These are phyloP conservation scores for Petrolisthes manimaculis DNA, from an alignment of 2,888 invertebrate genomes.

Conservation along the genomic window DNA sequence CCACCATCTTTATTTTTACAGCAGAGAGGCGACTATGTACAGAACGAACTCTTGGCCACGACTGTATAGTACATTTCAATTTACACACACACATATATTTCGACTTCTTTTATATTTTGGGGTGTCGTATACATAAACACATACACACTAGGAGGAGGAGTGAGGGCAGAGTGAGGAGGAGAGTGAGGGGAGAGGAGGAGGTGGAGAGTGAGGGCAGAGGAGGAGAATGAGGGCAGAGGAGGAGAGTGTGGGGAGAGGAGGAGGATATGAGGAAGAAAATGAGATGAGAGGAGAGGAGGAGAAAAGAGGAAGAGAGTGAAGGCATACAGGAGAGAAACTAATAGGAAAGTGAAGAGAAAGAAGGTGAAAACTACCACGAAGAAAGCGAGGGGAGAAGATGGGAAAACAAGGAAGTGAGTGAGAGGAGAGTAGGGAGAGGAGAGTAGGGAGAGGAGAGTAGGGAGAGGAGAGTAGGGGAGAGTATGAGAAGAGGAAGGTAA, in stretches of 20 bases:
- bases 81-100: no score
- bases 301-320: no score
- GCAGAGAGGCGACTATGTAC: no score
- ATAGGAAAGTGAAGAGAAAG: neutral
- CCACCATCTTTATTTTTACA: no score
- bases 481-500: no score
- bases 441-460: neutral
- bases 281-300: neutral
- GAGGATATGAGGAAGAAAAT: neutral
- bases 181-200: neutral
- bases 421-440: neutral
- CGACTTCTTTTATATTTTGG: no score
- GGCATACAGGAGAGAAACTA: neutral
- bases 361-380: neutral
- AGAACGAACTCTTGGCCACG: no score
- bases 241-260: neutral
- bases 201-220: neutral
- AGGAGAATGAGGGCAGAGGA: neutral
- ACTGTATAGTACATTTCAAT: no score
- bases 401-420: neutral
- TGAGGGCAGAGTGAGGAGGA: neutral
- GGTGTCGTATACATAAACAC: no score
- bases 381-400: no score
- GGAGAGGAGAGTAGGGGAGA: no score
- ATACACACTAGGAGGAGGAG: neutral